Evolutionary conservation across 1,140 invertebrate genomes (phyloP).

Genomic region (Metaphire vulgaris): DNA sequence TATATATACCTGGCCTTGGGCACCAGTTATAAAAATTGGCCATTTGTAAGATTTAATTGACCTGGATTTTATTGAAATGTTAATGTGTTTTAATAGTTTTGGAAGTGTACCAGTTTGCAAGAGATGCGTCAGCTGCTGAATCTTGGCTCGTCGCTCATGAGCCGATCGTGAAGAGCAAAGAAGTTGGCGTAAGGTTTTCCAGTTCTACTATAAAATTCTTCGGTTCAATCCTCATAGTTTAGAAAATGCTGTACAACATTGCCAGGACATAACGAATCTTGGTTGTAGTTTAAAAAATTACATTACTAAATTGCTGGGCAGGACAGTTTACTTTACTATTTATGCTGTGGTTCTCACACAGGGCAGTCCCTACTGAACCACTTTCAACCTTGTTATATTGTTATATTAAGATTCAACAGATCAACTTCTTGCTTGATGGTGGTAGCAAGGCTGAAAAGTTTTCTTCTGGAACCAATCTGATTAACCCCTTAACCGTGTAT

Average conservation of each 20-base stretch:
- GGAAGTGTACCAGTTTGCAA: constrained; percentile 98
- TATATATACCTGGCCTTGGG: neutral
- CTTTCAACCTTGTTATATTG: no score
- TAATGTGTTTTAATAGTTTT: constrained; percentile 61
- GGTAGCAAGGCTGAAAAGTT: no score
- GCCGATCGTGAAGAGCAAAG: constrained; percentile 91
- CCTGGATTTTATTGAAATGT: neutral
- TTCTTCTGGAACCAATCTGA: no score
- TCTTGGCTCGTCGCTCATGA: constrained; percentile 98
- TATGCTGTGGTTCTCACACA: neutral
- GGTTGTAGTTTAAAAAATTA: neutral
- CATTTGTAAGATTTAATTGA: neutral
- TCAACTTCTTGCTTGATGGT: no score
- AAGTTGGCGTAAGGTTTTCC: constrained; percentile 62
- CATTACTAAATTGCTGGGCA: neutral
- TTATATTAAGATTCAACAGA: no score
- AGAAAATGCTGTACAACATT: neutral
- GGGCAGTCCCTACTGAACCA: no score
- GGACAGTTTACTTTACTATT: neutral
- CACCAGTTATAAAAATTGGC: neutral
- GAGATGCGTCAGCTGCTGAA: constrained; percentile 98
- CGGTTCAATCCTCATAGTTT: neutral
- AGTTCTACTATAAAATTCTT: neutral
- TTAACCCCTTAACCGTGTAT: no score
- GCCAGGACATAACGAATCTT: no score